Conservation (phyloP, 2,888 invertebrate species). For the Drosophila borborema region DNA sequence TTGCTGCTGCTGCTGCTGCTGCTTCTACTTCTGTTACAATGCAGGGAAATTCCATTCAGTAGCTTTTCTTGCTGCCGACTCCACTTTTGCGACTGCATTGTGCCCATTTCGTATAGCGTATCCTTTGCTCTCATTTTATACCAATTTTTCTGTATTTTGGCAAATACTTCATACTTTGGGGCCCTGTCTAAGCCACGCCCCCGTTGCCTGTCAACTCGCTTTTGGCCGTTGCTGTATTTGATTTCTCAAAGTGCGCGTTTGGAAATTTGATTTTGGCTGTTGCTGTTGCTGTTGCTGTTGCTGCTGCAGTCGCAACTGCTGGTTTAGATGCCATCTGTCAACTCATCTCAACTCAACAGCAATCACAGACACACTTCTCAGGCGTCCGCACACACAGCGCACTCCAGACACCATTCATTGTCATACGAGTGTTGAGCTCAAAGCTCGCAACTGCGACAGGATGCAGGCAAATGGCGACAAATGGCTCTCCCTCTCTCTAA, state of each 20-base stretch:
- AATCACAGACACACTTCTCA: slow-evolving; percentile 71
- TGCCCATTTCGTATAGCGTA: slow-evolving; percentile 54
- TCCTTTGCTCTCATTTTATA: slow-evolving; percentile 16
- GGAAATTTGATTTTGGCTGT: slow-evolving; percentile 71
- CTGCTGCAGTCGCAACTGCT: slow-evolving; percentile 18
- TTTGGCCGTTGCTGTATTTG: slow-evolving; percentile 66
- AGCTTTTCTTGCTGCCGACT: slow-evolving; percentile 48
- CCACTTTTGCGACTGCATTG: slow-evolving; percentile 59
- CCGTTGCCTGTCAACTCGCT: not conserved
- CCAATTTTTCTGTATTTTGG: slow-evolving; percentile 65
- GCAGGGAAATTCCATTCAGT: slow-evolving; percentile 72
- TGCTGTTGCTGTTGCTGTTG: slow-evolving; percentile 21
- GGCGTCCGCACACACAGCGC: slow-evolving; percentile 31
- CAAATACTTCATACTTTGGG: slow-evolving; percentile 74
- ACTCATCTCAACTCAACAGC: slow-evolving; percentile 68
- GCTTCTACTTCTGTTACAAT: slow-evolving; percentile 54
- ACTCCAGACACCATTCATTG: slow-evolving; percentile 55
- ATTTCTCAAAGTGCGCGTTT: slow-evolving; percentile 79
- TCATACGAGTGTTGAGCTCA: slow-evolving; percentile 43
- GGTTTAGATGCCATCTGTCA: slow-evolving; percentile 52
- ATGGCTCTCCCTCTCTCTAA: not conserved
- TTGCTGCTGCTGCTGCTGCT: slow-evolving; percentile 13
- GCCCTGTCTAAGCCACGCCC: slow-evolving; percentile 19
- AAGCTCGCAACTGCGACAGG: slow-evolving; percentile 33
- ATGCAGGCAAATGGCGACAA: slow-evolving; percentile 62